A percentile compares a stretch with the other conserved stretches of the same genome.
Conservation (phyloP, 2,797 vertebrate genomes). For the Sebastes oblongus region DNA sequence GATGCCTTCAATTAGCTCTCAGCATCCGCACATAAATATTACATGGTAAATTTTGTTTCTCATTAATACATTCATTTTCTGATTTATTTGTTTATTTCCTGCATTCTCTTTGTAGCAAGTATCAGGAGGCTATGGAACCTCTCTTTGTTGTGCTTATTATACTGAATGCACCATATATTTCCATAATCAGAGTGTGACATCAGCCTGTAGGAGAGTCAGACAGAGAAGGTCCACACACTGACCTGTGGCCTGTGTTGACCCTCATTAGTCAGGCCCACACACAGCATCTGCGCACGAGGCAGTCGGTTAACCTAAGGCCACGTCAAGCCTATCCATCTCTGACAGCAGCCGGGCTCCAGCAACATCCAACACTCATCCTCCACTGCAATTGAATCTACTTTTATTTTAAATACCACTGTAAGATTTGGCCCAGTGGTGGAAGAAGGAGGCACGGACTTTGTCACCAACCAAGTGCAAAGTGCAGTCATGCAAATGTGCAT, state of each 20-base stretch:
- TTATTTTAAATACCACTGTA: neutral
- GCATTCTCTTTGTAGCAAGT: neutral
- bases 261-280: slow-evolving; percentile 71
- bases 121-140: neutral
- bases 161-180: slow-evolving; percentile 10
- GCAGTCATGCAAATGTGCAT: too few species aligned
- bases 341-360: slow-evolving; percentile 27
- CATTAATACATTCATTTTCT: slow-evolving; percentile 45
- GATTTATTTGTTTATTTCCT: slow-evolving; percentile 41
- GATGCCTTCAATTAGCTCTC: slow-evolving; percentile 49
- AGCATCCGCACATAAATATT: slow-evolving; percentile 46
- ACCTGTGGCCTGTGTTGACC: slow-evolving; percentile 58
- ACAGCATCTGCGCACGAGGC: slow-evolving; percentile 41
- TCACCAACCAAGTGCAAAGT: too few species aligned
- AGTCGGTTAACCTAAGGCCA: slow-evolving; percentile 31
- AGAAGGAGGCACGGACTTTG: too few species aligned
- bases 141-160: slow-evolving; percentile 15
- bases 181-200: slow-evolving; percentile 35
- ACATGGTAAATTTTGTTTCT: slow-evolving; percentile 43
- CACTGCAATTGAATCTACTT: neutral
- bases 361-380: neutral
- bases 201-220: slow-evolving; percentile 2
- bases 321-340: slow-evolving; percentile 44
- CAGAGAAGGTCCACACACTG: slow-evolving; percentile 24
- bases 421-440: too few species aligned